Evolutionary conservation across 2,888 invertebrate genomes (phyloP).

Genomic region (Drosophila lacicola): DNA sequence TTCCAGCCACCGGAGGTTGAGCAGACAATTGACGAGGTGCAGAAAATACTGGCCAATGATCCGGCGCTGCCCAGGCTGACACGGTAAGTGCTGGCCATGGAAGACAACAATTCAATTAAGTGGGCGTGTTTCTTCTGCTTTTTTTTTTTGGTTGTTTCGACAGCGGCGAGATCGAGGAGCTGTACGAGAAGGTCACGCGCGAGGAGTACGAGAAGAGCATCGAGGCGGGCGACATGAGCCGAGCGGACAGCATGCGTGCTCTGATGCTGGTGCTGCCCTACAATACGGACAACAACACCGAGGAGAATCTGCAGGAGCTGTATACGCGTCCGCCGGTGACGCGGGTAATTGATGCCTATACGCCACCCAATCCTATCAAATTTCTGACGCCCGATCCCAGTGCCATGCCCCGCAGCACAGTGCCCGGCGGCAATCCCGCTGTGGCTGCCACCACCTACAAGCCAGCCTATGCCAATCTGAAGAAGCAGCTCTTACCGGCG

Average conservation of each 20-base stretch:
- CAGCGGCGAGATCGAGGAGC: constrained; percentile 85
- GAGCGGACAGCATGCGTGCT: constrained; percentile 85
- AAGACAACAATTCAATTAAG: background rate
- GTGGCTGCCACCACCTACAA: constrained; percentile 86
- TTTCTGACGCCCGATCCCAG: constrained; percentile 78
- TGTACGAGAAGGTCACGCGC: constrained; percentile 85
- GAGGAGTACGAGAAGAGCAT: constrained; percentile 85
- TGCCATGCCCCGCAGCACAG: constrained; percentile 72
- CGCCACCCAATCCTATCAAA: constrained; percentile 80
- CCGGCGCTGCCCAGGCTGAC: constrained; percentile 84
- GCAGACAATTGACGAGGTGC: constrained; percentile 84
- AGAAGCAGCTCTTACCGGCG: constrained; percentile 58
- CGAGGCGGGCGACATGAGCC: constrained; percentile 82
- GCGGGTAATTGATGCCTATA: constrained; percentile 82
- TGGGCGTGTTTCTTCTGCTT: background rate
- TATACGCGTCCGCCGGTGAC: constrained; percentile 84
- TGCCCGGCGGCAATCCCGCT: constrained; percentile 78
- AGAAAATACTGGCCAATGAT: constrained; percentile 83
- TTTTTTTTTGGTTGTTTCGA: background rate
- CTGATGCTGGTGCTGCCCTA: constrained; percentile 85
- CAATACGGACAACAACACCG: constrained; percentile 84
- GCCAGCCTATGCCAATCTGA: constrained; percentile 80
- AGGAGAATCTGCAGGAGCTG: constrained; percentile 84
- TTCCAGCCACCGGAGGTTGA: constrained; percentile 80
- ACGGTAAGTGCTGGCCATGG: constrained; percentile 65